Evolutionary conservation across 2,888 invertebrate genomes (phyloP).

Genomic region (Apodemia hepburni): DNA sequence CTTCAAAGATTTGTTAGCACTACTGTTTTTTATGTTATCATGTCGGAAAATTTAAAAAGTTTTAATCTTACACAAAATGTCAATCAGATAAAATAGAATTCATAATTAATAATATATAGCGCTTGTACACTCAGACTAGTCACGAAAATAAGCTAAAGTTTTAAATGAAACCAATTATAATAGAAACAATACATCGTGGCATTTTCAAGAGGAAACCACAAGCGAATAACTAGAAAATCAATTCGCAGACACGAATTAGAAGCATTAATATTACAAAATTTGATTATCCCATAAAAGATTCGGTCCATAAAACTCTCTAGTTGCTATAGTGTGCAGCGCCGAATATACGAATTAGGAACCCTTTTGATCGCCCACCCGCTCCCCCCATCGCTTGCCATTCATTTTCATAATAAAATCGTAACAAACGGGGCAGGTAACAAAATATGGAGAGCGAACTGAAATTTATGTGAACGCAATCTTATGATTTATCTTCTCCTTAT

Average conservation of each 20-base stretch:
- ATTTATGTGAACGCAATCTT: constrained; percentile 68
- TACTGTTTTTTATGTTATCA: too few relatives aligned
- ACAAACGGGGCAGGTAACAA: constrained; percentile 77
- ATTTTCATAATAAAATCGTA: constrained; percentile 80
- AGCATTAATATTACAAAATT: constrained; percentile 78
- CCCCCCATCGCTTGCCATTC: constrained; percentile 61
- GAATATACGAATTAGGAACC: constrained; percentile 78
- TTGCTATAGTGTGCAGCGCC: constrained; percentile 67
- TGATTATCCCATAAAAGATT: constrained; percentile 79
- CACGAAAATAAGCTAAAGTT: not conserved
- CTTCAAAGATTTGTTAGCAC: too few relatives aligned
- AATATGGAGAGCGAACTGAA: constrained; percentile 73
- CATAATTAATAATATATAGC: not conserved
- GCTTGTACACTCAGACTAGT: not conserved
- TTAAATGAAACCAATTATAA: not conserved
- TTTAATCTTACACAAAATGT: too few relatives aligned
- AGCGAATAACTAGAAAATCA: constrained; percentile 46
- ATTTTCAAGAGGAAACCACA: constrained; percentile 23
- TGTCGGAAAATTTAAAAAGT: too few relatives aligned
- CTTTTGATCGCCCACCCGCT: constrained; percentile 61
- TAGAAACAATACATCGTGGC: not conserved
- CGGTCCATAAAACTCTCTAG: constrained; percentile 76
- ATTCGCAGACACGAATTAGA: constrained; percentile 63
- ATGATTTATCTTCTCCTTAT: constrained; percentile 54
- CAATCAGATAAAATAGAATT: too few relatives aligned